Evolutionary conservation across 2,888 invertebrate genomes (phyloP), one percentile per base, ranked within the genome.

Genomic region (Noctua comes): DNA sequence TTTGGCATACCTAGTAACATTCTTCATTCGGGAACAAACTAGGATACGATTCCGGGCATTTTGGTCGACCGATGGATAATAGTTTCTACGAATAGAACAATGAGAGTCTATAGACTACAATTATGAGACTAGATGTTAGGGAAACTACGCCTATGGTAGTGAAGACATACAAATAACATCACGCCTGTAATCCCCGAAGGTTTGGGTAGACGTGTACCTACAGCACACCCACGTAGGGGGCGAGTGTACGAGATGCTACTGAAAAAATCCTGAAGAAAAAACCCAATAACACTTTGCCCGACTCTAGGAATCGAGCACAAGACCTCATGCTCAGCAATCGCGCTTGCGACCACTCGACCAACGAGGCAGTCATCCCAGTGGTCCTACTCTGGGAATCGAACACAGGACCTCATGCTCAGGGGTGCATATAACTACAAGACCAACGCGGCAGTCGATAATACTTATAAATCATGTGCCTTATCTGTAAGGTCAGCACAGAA

Each of bases 401-500:
- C n/a, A 11, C 24, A 57, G 73, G 8, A 24, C 13, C 43, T 21
- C 8, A 18, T 31, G 40, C 4, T 46, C 18, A 36, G 21, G 8
- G n/a, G 8, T 1, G 8, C 40, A 21, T 57, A 16, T 31, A 10
- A n/a, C 43, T 0, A n/a, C 16, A n/a, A 21, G n/a, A 73, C 31
- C 10, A 57, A n/a, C 4, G n/a, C 16, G n/a, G 3, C 18, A 13
- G 1, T 36, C 11, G 36, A 64, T 64, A 64, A 10, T 59, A 73
- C 7, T 48, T n/a, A 36, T 40, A n/a, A 43, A 66, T 43, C 66
- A 62, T 51, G n/a, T 43, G 43, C 62, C 27, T 79, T 78, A 78
- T 78, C 71, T 64, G 2, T 64, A 36, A 72, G 73, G 79, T 73
- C 54, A 77, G 13, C 4, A 43, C 24, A 48, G 46, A 59, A 54